These are phyloP conservation scores for Hoplias malabaricus DNA, from an alignment of 2,113 vertebrate genomes.

Conservation along the genomic window DNA sequence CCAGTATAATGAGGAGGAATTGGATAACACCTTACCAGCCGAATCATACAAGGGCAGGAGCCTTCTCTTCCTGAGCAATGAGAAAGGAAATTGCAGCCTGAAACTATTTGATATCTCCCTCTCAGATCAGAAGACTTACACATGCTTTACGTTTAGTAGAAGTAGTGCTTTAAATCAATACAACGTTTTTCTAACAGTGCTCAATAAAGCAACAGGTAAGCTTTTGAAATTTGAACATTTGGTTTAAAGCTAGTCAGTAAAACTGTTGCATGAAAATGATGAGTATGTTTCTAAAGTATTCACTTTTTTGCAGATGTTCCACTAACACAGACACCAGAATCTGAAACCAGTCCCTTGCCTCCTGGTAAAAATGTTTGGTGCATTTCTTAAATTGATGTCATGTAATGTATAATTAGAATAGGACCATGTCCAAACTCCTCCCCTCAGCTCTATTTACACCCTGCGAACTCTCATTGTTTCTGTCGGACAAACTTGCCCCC, in stretches of 20 bases:
- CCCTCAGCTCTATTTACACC: too few relatives aligned
- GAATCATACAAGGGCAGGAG: rapidly evolving
- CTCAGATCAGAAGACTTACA: neutral
- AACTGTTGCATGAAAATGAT: too few relatives aligned
- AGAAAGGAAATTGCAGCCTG: slow-evolving; percentile 33
- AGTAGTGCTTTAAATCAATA: rapidly evolving
- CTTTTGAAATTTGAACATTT: neutral
- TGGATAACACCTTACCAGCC: rapidly evolving
- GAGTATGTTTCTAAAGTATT: too few relatives aligned
- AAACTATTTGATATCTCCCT: neutral
- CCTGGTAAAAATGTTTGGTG: too few relatives aligned
- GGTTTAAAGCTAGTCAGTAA: neutral
- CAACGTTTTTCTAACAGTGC: neutral
- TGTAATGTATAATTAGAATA: too few relatives aligned
- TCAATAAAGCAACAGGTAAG: neutral
- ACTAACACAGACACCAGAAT: too few relatives aligned
- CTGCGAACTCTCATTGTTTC: too few relatives aligned
- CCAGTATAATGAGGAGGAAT: rapidly evolving
- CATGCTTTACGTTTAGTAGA: rapidly evolving
- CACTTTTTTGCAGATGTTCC: too few relatives aligned
- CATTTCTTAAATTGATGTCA: too few relatives aligned
- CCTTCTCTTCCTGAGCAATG: neutral
- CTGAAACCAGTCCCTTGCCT: too few relatives aligned
- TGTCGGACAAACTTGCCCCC: too few relatives aligned
- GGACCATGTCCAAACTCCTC: too few relatives aligned